Evolutionary conservation across 2,888 invertebrate species (phyloP).

Genomic region (Lydus trimaculatus): DNA sequence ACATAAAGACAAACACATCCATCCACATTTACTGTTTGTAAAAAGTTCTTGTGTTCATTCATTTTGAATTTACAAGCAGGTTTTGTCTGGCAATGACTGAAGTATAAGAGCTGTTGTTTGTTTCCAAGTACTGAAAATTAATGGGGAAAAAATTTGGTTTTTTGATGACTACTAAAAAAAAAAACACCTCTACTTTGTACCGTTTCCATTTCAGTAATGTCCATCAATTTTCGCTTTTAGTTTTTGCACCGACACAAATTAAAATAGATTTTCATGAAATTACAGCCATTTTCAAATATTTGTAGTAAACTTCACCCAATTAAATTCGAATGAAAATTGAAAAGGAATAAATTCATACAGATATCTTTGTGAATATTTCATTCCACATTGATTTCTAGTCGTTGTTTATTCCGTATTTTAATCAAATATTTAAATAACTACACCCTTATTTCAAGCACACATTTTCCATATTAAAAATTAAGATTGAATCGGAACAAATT

Average conservation of each 20-base stretch:
- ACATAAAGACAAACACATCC: background rate
- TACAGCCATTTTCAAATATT: background rate
- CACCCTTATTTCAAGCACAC: background rate
- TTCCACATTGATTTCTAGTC: background rate
- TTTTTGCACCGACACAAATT: background rate
- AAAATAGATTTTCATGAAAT: background rate
- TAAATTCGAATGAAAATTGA: background rate
- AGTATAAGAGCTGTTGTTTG: no score
- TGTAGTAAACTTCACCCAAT: background rate
- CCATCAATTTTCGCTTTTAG: background rate
- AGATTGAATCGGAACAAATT: background rate
- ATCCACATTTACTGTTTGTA: background rate
- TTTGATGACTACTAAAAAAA: background rate
- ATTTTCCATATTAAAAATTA: background rate
- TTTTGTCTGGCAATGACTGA: no score
- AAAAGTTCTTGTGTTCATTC: no score
- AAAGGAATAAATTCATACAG: background rate
- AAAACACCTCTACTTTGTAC: no score
- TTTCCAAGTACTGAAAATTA: no score
- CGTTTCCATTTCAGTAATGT: background rate
- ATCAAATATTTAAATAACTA: background rate
- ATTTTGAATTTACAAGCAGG: no score
- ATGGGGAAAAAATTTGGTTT: background rate
- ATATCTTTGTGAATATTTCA: no score
- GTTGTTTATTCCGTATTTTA: background rate